Base-by-base conservation (phyloP, 2,888 invertebrate species). In the Eilema sororculum region DNA sequence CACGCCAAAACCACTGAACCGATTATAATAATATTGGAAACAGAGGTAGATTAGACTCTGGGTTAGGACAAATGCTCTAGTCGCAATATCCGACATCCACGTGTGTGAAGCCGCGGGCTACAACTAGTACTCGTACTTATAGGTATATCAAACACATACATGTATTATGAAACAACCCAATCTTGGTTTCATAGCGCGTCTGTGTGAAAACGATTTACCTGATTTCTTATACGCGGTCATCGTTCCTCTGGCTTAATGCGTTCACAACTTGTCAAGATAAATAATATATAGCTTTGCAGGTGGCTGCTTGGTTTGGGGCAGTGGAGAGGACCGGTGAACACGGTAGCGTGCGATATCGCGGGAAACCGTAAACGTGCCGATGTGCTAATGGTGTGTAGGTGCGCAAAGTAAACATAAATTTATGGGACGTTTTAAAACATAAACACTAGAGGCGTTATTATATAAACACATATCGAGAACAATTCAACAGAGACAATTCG, bases 281-380 rank as follows among this genome's bases (percentile, higher is more conserved):
- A 71, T 80, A 80, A 76, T 74, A 72, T 78, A 78, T 72, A 71
- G 72, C 71, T 74, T 68, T 67, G 56, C 30, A 41, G 59, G 72
- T 66, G 41, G 37, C 28, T 28, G 70, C 59, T 25, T 68, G 78
- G 80, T 72, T 71, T 10, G 67, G 65, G 67, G 63, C 33, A 56
- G 57, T 58, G 30, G 59, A 28, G 37, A n/a, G 37, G 61, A 30
- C 59, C 46, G 16, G 46, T 59, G 60, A 58, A 30, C 57, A 63
- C 67, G 41, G 59, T 5, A 41, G 59, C 62, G 57, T 70, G 60
- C 74, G 74, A 72, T 69, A 80, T 74, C 22, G 52, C 59, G 72
- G 66, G 66, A 73, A 68, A 60, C 63, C 66, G 72, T 67, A 78
- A 71, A 78, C 74, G 74, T 72, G 70, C 79, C 72, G 73, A 75